Evolutionary conservation across 2,888 invertebrate species (phyloP), one percentile per base, ranked within the genome.

Genomic region (Drosophila anomalata): DNA sequence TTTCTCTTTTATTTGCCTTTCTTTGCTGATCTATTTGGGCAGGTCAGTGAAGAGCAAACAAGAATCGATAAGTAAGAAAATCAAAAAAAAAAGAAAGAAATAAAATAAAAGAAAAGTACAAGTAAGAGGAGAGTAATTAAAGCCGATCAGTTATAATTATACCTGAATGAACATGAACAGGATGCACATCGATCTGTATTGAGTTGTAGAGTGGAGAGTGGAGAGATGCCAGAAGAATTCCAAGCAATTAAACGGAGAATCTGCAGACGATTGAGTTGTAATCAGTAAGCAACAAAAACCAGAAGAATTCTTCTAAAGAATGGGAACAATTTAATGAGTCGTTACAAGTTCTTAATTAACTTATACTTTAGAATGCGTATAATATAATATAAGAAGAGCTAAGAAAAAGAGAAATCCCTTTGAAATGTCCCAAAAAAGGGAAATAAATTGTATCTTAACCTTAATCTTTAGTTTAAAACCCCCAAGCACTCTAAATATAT

Each of bases 1-100:
- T 47, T 17, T 20, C 31, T 44, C 42, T 44, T 47, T 36, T 24
- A n/a, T 12, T 26, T 50, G 11, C 17, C 33, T 12, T 11, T 61
- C 24, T 39, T 62, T 46, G 42, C 41, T 17, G 17, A 39, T 8
- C 41, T 33, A 48, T 60, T 68, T 61, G 12, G 71, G 67, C 51
- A 70, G 67, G 71, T 70, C 71, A 68, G 67, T 51, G 46, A 33
- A 22, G 46, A 63, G 47, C 52, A 24, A 50, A n/a, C 17, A 17
- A 42, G 42, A 29, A 20, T 36, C 20, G 46, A 29, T 46, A 24
- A 39, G 50, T 11, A 12, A 31, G 2, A 31, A 33, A 22, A 14
- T 9, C 33, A 22, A 33, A 22, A 12, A 20, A 48, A 20, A 4
- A 29, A 31, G 17, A 17, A 17, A 29, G 31, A 31, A 29, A 31